A percentile compares a stretch with the other conserved stretches of the same genome.
Conservation (phyloP, 2,888 invertebrate genomes). For the Osedax frankpressi region DNA sequence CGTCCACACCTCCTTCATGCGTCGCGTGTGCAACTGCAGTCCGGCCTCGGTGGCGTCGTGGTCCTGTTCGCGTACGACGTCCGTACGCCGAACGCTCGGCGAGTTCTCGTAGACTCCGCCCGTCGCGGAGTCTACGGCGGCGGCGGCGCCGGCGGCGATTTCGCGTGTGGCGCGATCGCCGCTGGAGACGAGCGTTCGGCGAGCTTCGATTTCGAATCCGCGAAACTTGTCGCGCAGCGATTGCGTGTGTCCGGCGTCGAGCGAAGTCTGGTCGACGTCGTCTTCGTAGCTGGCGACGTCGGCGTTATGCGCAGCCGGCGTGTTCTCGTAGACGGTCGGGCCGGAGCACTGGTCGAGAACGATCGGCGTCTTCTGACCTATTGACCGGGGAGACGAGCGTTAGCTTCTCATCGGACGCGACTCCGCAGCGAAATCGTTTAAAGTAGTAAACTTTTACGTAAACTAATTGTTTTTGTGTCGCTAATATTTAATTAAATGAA, state of each 20-base stretch:
- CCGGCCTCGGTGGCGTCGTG: slow-evolving; percentile 1
- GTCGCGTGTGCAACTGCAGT: not conserved
- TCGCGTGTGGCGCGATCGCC: slow-evolving; percentile 21
- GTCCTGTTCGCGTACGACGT: slow-evolving; percentile 26
- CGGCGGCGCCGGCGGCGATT: slow-evolving; percentile 10
- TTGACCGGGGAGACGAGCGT: too few species aligned
- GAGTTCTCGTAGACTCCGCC: slow-evolving; percentile 28
- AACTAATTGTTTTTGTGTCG: too few species aligned
- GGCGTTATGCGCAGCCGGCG: slow-evolving; percentile 9
- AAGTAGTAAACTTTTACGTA: too few species aligned
- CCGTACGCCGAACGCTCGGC: slow-evolving; percentile 21
- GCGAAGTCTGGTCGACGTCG: not conserved
- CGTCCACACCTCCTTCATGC: slow-evolving; percentile 4
- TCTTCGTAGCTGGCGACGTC: not conserved
- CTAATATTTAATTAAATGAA: too few species aligned
- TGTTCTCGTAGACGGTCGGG: slow-evolving; percentile 20
- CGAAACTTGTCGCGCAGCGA: slow-evolving; percentile 23
- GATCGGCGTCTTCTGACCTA: slow-evolving; percentile 4
- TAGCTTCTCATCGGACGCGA: too few species aligned
- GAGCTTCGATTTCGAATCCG: slow-evolving; percentile 13
- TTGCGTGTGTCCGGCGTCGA: slow-evolving; percentile 19
- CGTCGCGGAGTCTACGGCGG: slow-evolving; percentile 5
- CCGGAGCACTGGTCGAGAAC: slow-evolving; percentile 17
- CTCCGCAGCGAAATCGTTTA: too few species aligned
- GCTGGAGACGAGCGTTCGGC: not conserved